Base-by-base conservation (phyloP, 2,113 vertebrate species). In the Empidonax alnorum region DNA sequence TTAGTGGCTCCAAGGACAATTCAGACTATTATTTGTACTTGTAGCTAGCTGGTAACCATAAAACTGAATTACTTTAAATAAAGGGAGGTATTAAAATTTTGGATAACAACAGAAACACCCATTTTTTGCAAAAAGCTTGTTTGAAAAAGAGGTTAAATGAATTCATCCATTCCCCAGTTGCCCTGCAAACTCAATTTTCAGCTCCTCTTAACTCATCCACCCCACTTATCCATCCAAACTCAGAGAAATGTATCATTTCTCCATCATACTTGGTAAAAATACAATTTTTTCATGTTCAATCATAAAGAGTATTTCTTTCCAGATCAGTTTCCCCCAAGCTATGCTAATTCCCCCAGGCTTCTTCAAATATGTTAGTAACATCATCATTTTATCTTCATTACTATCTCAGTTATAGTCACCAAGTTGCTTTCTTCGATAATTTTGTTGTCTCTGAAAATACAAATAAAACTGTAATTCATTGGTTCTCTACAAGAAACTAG, bases 341-440 rank as follows among this genome's bases (percentile, higher is more conserved):
- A 55, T 84, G 49, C 22, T 72, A 84, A 94, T 74, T 89, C n/a
- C 37, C 87, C 25, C 23, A 33, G 42, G 68, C 14, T 90, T 92
- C 52, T 63, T 86, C 69, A 88, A 81, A 92, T 84, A 83, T 62
- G 49, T 37, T 66, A 87, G 67, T 42, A 93, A 87, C 16, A 83
- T 79, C 49, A 85, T 22, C 3, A 46, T 61, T 94, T 86, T 83
- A 94, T 96, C 89, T 89, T 91, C 95, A 95, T 89, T 92, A 87
- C 55, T 79, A 53, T 93, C 78, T 82, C 30, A 47, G n/a, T 33
- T 79, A 35, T 50, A 87, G 52, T 50, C 53, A 73, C 46, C 53
- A 90, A 69, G 50, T 74, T 95, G 62, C 39, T 84, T 16, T 58
- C 78, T 78, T 66, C 30, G 84, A 71, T 91, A 84, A 82, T 75